phyloP scores from a whole-genome alignment of 2,113 vertebrate species.

The Pluvialis apricaria region DNA sequence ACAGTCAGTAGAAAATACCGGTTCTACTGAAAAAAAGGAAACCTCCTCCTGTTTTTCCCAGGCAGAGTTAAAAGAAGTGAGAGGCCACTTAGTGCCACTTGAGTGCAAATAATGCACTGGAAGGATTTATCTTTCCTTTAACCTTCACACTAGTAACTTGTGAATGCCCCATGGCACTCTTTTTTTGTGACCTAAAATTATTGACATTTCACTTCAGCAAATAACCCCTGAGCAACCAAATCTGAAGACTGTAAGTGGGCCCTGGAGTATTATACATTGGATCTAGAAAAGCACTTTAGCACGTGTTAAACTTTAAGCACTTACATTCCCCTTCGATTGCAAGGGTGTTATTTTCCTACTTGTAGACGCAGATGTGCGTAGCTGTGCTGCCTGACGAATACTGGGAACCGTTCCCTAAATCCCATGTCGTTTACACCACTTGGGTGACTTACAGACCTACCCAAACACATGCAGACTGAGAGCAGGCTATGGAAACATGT shows the following conservation, averaged over 20 bases:
- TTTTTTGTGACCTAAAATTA: neutral
- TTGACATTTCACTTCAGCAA: neutral
- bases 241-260: neutral
- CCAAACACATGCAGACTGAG: neutral
- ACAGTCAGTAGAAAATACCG: neutral
- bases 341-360: neutral
- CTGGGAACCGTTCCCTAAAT: neutral
- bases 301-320: accelerated
- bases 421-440: neutral
- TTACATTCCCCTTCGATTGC: accelerated
- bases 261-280: neutral
- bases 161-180: neutral
- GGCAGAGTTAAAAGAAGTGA: neutral
- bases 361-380: neutral
- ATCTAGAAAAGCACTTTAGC: neutral
- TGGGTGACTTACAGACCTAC: neutral
- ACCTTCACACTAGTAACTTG: neutral
- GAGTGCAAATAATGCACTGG: neutral
- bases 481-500: neutral
- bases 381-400: neutral
- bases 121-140: neutral
- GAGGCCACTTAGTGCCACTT: too few relatives aligned
- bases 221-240: neutral
- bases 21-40: neutral
- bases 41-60: neutral